Conservation (phyloP, 2,797 vertebrate species). For the Gymnothorax reevesii region DNA sequence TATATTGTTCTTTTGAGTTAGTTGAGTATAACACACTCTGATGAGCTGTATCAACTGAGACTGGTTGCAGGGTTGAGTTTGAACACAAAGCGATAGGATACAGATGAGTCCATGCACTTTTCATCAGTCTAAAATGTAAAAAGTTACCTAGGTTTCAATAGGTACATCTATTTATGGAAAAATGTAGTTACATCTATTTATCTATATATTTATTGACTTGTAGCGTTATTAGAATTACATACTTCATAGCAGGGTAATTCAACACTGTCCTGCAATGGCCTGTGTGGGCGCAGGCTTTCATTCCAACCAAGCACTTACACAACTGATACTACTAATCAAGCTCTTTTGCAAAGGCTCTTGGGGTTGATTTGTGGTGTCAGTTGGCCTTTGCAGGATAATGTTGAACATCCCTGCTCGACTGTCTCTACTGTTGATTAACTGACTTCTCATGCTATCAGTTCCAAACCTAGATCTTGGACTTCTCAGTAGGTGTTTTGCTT, state of each 20-base stretch:
- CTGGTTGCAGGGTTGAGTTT: background rate
- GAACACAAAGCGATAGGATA: background rate
- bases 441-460: background rate
- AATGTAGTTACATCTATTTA: background rate
- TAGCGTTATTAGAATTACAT: background rate
- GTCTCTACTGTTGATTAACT: background rate
- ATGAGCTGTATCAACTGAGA: background rate
- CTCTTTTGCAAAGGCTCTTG: no score
- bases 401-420: background rate
- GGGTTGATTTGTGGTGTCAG: no score
- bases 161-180: background rate
- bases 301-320: no score
- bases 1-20: background rate
- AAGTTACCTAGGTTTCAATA: background rate
- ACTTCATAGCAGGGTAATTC: no score
- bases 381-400: no score
- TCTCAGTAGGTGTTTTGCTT: background rate
- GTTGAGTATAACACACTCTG: background rate
- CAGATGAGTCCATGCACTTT: background rate
- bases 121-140: background rate
- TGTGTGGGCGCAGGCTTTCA: no score
- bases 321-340: no score
- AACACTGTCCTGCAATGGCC: no score
- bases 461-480: background rate
- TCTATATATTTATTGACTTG: background rate